Evolutionary conservation across 2,888 invertebrate genomes (phyloP).

Genomic region (Yponomeuta malinellus): DNA sequence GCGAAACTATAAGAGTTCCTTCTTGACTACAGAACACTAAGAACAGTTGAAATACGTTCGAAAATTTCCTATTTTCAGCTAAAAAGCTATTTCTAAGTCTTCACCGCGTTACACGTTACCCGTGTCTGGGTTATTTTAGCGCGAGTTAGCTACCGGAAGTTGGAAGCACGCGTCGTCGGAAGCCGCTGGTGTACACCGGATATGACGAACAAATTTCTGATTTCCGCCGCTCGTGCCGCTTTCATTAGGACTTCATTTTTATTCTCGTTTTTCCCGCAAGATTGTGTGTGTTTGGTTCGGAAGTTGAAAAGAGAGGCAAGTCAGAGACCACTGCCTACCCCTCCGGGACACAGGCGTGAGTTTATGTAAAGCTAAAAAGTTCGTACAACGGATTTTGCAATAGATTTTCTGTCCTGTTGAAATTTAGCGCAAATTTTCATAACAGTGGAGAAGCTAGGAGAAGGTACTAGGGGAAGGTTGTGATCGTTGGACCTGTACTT

Average conservation of each 20-base stretch:
- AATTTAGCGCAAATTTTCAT: too few species aligned
- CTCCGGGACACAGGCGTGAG: too few species aligned
- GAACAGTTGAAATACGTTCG: background rate
- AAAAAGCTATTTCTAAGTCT: background rate
- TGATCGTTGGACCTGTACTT: too few species aligned
- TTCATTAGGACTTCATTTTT: constrained; percentile 23
- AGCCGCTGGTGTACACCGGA: constrained; percentile 55
- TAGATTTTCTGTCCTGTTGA: too few species aligned
- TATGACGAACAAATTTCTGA: constrained; percentile 66
- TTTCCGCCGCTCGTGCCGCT: constrained; percentile 41
- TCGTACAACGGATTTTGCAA: too few species aligned
- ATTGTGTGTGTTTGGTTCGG: background rate
- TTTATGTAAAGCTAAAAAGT: too few species aligned
- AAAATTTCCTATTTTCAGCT: background rate
- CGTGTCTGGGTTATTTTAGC: constrained; percentile 44
- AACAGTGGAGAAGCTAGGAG: too few species aligned
- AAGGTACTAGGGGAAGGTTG: too few species aligned
- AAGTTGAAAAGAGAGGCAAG: background rate
- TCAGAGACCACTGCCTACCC: too few species aligned
- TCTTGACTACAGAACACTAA: background rate
- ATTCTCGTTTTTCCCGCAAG: background rate
- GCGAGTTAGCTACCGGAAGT: constrained; percentile 40
- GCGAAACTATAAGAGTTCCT: too few species aligned
- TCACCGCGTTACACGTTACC: constrained; percentile 37
- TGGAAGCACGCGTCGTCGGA: constrained; percentile 45